phyloP scores from a whole-genome alignment of 2,797 vertebrate species.

The Cirrhinus molitorella region DNA sequence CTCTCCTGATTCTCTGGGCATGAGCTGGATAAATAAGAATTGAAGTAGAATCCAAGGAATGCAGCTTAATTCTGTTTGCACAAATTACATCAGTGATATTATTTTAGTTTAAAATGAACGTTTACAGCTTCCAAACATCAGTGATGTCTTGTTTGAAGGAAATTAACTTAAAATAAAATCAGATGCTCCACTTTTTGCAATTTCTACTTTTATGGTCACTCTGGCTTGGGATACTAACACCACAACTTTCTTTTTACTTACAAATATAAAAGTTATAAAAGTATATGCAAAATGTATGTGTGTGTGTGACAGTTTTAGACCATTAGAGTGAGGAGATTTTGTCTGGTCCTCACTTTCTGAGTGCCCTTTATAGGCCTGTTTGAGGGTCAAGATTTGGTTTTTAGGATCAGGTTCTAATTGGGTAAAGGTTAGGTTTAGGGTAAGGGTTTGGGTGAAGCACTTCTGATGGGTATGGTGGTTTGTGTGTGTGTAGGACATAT shows the following conservation, averaged over 20 bases:
- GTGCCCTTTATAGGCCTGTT: too few species aligned
- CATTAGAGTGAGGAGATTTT: too few species aligned
- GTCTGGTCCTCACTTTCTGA: too few species aligned
- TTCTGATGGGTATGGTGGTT: too few species aligned
- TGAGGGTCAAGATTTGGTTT: too few species aligned
- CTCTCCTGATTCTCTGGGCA: not conserved
- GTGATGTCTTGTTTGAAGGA: slow-evolving; percentile 15
- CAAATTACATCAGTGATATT: slow-evolving; percentile 13
- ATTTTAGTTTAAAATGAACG: not conserved
- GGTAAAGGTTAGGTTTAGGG: too few species aligned
- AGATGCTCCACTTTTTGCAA: not conserved
- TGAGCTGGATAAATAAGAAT: not conserved
- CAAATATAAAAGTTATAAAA: not conserved
- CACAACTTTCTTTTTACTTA: not conserved
- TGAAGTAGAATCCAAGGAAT: slow-evolving; percentile 2
- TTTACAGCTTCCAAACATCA: slow-evolving; percentile 5
- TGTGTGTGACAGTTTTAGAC: too few species aligned
- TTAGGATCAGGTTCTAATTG: too few species aligned
- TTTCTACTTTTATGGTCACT: slow-evolving; percentile 4
- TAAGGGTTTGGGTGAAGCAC: too few species aligned
- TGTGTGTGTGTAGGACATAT: not conserved
- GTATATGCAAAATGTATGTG: not conserved
- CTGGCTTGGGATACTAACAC: not conserved
- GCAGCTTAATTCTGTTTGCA: not conserved
- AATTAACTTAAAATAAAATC: not conserved